Conservation (phyloP, 2,797 vertebrate genomes). For the Streptopelia turtur region DNA sequence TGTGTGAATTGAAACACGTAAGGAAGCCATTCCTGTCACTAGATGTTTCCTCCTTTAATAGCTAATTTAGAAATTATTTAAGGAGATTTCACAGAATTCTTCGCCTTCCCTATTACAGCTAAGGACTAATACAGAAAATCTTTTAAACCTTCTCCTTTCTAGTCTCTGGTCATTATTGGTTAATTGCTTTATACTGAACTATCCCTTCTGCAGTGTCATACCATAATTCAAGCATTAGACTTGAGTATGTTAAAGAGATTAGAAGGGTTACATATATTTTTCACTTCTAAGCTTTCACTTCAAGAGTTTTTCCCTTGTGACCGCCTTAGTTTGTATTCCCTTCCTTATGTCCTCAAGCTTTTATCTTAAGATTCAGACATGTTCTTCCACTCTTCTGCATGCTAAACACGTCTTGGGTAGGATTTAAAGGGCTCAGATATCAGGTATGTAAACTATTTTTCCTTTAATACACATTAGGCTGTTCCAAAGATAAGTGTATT, state of each 20-base stretch:
- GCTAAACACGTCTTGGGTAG: not conserved
- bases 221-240: not conserved
- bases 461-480: not conserved
- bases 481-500: not conserved
- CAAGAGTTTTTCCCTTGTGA: not conserved
- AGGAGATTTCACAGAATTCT: not conserved
- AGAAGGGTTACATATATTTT: not conserved
- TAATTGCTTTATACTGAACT: not conserved
- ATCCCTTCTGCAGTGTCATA: not conserved
- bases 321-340: slow-evolving; percentile 23
- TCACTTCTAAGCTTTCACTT: slow-evolving; percentile 18
- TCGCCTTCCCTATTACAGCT: not conserved
- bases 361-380: not conserved
- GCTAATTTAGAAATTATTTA: not conserved
- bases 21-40: not conserved
- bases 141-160: not conserved
- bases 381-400: not conserved
- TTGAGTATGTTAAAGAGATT: not conserved
- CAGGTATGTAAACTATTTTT: slow-evolving; percentile 27
- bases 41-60: not conserved
- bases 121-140: not conserved
- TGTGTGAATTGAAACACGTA: not conserved
- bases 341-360: slow-evolving; percentile 6
- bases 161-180: not conserved
- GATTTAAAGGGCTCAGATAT: slow-evolving; percentile 1